phyloP scores from a whole-genome alignment of 2,113 vertebrate species.

The Ochotona curzoniae region DNA sequence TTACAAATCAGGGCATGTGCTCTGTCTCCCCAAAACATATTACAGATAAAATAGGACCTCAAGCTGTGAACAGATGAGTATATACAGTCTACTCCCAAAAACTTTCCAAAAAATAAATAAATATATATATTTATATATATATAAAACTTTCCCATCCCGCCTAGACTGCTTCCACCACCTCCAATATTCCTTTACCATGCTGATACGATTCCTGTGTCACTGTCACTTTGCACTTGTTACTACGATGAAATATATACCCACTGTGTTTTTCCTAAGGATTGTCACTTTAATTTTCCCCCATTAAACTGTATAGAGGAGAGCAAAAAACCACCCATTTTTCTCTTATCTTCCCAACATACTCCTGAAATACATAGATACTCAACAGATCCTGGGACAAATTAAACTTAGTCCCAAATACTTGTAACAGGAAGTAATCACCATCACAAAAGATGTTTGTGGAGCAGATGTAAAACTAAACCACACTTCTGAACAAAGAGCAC shows the following conservation, averaged over 20 bases:
- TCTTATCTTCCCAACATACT: not conserved
- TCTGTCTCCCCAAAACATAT: not conserved
- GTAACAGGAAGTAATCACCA: not conserved
- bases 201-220: not conserved
- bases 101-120: not conserved
- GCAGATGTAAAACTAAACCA: conserved; percentile 34
- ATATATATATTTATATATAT: not conserved
- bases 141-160: too few species aligned
- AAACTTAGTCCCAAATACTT: conserved; percentile 29
- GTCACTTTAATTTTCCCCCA: not conserved
- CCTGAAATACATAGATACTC: conserved; percentile 18
- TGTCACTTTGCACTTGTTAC: not conserved
- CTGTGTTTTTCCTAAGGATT: not conserved
- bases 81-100: not conserved
- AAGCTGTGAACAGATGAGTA: not conserved
- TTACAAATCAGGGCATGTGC: conserved; percentile 25
- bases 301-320: conserved; percentile 18
- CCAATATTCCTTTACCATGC: not conserved
- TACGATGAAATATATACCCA: not conserved
- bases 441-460: not conserved
- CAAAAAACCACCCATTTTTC: conserved; percentile 40
- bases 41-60: conserved; percentile 49
- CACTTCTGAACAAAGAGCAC: not conserved
- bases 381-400: not conserved
- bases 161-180: not conserved